These are phyloP conservation scores for Salmo trutta DNA, from an alignment of 2,797 vertebrate species.

Conservation along the genomic window DNA sequence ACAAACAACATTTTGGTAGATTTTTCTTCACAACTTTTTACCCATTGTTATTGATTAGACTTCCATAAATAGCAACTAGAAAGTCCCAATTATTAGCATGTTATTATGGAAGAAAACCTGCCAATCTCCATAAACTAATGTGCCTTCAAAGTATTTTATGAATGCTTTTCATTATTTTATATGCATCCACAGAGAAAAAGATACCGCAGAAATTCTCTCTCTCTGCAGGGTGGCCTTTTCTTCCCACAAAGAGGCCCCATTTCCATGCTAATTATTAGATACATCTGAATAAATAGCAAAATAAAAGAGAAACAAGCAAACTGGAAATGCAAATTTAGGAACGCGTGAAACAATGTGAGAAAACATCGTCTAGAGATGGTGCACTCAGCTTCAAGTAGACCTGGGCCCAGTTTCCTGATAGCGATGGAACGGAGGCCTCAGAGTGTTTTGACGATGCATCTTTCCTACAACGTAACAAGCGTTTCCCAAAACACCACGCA, in stretches of 20 bases:
- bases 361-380: not conserved
- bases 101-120: not conserved
- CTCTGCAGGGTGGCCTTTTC: not conserved
- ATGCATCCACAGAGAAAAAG: not conserved
- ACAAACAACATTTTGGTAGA: not conserved
- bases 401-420: no score
- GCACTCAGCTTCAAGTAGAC: not conserved
- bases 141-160: not conserved
- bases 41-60: not conserved
- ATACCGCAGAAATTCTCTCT: not conserved
- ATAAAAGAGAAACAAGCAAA: not conserved
- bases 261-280: constrained; percentile 3
- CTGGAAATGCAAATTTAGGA: not conserved
- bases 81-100: not conserved
- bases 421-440: no score
- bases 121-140: not conserved
- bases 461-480: no score
- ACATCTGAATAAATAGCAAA: constrained; percentile 1
- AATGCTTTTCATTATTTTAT: constrained; percentile 2
- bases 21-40: not conserved
- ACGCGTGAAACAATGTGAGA: not conserved
- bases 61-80: not conserved
- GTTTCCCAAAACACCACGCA: no score
- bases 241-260: not conserved
- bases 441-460: no score